Evolutionary conservation across 2,888 invertebrate species (phyloP).

Genomic region (Villa cingulata): DNA sequence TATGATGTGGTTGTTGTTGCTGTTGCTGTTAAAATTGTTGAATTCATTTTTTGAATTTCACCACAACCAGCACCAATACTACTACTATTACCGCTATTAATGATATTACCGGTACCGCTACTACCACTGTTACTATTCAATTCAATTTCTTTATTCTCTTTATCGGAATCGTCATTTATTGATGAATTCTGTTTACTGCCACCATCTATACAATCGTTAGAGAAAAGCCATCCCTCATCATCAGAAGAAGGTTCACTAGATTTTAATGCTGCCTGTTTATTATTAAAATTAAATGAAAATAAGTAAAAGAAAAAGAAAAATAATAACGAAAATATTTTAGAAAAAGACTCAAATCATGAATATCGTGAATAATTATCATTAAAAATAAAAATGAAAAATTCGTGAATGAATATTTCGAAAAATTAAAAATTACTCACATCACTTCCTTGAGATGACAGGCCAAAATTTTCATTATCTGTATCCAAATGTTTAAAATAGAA

Average conservation of each 20-base stretch:
- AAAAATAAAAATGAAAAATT: background rate
- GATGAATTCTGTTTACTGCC: conserved; percentile 2
- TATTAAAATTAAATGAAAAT: conserved; percentile 1
- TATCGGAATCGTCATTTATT: conserved; percentile 30
- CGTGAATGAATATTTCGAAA: background rate
- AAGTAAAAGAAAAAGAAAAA: background rate
- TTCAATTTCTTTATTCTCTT: conserved; percentile 30
- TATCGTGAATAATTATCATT: background rate
- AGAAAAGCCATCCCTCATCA: conserved; percentile 39
- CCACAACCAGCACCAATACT: background rate
- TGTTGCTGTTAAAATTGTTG: no score
- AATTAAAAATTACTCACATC: conserved; percentile 24
- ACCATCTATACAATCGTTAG: conserved; percentile 12
- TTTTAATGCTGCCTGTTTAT: conserved; percentile 20
- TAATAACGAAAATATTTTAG: background rate
- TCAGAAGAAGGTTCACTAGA: conserved; percentile 46
- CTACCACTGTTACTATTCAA: background rate
- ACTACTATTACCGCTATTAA: background rate
- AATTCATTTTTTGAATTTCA: background rate
- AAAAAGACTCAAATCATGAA: no score
- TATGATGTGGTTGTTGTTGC: no score
- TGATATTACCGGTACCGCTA: background rate
- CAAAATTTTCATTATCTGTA: conserved; percentile 64
- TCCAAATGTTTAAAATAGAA: conserved; percentile 79
- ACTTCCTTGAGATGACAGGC: conserved; percentile 29